Base-by-base conservation (phyloP, 2,113 vertebrate species). In the Bufo gargarizans region DNA sequence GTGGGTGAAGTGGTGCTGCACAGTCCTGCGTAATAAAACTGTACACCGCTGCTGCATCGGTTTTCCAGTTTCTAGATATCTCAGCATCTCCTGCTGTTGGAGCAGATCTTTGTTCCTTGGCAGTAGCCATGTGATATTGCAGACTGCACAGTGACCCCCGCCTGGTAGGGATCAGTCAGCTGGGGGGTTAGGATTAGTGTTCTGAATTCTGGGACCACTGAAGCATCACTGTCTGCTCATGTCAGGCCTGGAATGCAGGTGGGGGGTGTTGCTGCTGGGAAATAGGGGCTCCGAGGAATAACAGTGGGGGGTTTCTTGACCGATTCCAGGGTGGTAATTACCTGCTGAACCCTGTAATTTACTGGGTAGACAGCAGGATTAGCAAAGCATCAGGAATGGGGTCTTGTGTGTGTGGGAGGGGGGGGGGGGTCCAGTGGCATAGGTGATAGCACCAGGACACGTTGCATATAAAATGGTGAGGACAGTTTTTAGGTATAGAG, bases 261-360 rank as follows among this genome's bases (percentile, higher is more conserved):
- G 16, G 49, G 80, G 71, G 13, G 55, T 67, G 33, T 33, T 67
- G 58, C 72, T 61, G 59, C 16, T 17, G 14, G 1, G 47, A 49
- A 5, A 3, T 59, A 43, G 84, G 84, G 56, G 43, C 22, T 63
- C 20, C 82, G 14, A 17, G 61, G 85, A n/a, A 69, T 22, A 67
- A 11, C 20, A 49, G 80, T 33, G 13, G 56, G 56, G 91, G 56
- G 56, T 90, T 55, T 33, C 56, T 81, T 89, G 80, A 90, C 78
- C 89, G 92, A 89, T 82, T 33, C 85, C 20, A 93, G 84, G 83
- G 13, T 61, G 90, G 84, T 77, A 89, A 91, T 91, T 91, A 89
- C 89, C 89, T 89, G 90, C 87, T 22, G 43, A 59, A 67, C 88
- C 61, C 86, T 90, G 85, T 90, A 86, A 90, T 91, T 89, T 89